Conservation (phyloP, 2,888 invertebrate species). For the Holacanthella duospinosa region DNA sequence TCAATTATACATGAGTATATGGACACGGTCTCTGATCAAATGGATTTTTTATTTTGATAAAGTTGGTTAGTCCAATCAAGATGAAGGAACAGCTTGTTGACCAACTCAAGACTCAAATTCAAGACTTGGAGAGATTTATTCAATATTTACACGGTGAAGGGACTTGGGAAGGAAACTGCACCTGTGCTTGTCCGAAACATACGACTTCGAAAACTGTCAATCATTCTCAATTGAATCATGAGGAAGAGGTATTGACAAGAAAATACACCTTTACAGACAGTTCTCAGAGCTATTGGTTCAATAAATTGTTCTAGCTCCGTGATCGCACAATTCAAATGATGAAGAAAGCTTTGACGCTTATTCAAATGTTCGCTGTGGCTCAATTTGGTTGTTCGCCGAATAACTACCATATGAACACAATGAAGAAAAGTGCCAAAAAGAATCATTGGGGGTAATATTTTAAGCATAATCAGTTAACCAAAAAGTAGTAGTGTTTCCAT, state of each 20-base stretch:
- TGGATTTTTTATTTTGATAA: slow-evolving; percentile 12
- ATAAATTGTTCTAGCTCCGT: slow-evolving; percentile 38
- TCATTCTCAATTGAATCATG: slow-evolving; percentile 26
- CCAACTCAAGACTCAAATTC: slow-evolving; percentile 92
- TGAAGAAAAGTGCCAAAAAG: slow-evolving; percentile 70
- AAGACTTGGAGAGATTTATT: slow-evolving; percentile 94
- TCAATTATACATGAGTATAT: neutral
- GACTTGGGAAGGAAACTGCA: slow-evolving; percentile 39
- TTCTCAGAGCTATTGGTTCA: neutral
- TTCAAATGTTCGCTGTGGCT: slow-evolving; percentile 85
- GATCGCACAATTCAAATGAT: slow-evolving; percentile 62
- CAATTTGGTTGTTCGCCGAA: slow-evolving; percentile 76
- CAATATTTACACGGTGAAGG: slow-evolving; percentile 70
- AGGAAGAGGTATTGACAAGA: slow-evolving; percentile 33
- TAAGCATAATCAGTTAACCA: slow-evolving; percentile 34
- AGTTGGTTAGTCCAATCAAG: slow-evolving; percentile 83
- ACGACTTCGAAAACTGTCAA: slow-evolving; percentile 23
- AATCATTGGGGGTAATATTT: slow-evolving; percentile 95
- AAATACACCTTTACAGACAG: neutral
- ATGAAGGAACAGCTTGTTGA: slow-evolving; percentile 92
- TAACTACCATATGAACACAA: slow-evolving; percentile 62
- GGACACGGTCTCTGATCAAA: neutral
- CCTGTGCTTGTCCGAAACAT: slow-evolving; percentile 43
- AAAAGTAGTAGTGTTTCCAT: neutral
- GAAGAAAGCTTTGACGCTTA: slow-evolving; percentile 73